Evolutionary conservation across 2,888 invertebrate genomes (phyloP), one percentile per base, ranked within the genome.

Genomic region (Trisateles emortualis): DNA sequence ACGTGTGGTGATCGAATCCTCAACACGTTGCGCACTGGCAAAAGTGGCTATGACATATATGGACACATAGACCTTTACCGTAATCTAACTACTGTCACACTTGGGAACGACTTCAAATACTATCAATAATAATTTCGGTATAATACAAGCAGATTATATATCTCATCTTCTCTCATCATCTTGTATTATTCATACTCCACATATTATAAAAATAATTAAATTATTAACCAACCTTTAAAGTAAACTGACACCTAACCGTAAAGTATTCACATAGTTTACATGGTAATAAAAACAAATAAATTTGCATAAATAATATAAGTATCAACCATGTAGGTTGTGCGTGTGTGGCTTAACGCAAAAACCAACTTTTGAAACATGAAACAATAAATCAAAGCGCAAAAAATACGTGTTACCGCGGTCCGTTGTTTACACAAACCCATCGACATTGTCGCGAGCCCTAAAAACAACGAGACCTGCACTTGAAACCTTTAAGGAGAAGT

Each of bases 361-460:
- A 89, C 53, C 80, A 74, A 83, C 84, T 89, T 88, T 83, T 87
- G 86, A 84, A 90, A 90, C 83, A 68, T 83, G 84, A 88, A 88
- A 90, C 88, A 86, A 89, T 92, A 92, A 91, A 90, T 91, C 91
- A 89, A 88, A 85, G 82, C 74, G 83, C 84, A 91, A 90, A 91
- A 87, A 90, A 85, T 80, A 90, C 84, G 91, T 90, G 91, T 90
- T 88, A 88, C 86, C 82, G 78, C 70, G 78, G 77, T 78, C 87
- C 83, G 87, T 85, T 90, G 90, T 91, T 90, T 88, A 86, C 88
- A 84, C 84, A 78, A 76, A 82, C 74, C 74, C 74, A 78, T 77
- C 78, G 83, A 90, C 88, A 86, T 83, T 90, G 90, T 89, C 87
- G 90, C 82, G 69, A 64, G 68, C 54, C 78, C 74, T 83, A 81